These are phyloP conservation scores for Drosophila maculinotata DNA, from an alignment of 2,888 invertebrate species.

Conservation along the genomic window DNA sequence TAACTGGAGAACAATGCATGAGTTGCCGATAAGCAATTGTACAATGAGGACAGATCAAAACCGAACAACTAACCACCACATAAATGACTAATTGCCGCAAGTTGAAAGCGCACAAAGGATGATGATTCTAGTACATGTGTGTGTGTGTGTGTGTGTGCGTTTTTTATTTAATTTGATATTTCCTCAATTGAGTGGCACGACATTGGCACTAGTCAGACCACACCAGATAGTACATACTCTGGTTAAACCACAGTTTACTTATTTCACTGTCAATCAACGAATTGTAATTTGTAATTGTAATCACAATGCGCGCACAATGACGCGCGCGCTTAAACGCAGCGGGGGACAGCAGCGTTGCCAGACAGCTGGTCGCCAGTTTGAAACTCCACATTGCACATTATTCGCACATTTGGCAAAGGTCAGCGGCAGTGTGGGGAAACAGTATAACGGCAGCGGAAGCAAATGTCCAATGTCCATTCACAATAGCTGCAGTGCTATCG, in stretches of 20 bases:
- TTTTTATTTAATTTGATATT: constrained; percentile 83
- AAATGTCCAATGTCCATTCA: constrained; percentile 26
- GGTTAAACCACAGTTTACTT: constrained; percentile 4
- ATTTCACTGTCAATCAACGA: constrained; percentile 50
- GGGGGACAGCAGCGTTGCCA: constrained; percentile 31
- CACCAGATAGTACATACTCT: constrained; percentile 11
- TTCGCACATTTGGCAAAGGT: constrained; percentile 52
- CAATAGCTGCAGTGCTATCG: constrained; percentile 54
- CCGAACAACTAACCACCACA: constrained; percentile 31
- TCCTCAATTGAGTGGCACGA: constrained; percentile 82
- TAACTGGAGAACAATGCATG: constrained; percentile 25
- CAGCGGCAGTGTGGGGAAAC: constrained; percentile 37
- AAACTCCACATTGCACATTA: constrained; percentile 22
- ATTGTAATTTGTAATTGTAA: constrained; percentile 48
- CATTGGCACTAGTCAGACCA: constrained; percentile 48
- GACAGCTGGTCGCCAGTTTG: constrained; percentile 53
- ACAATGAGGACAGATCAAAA: constrained; percentile 2
- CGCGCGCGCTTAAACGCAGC: not conserved
- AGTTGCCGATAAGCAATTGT: constrained; percentile 33
- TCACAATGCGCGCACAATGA: constrained; percentile 34
- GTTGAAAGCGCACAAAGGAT: constrained; percentile 44
- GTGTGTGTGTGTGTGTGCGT: constrained; percentile 10
- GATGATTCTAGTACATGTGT: constrained; percentile 39
- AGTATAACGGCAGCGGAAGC: constrained; percentile 29
- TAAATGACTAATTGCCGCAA: constrained; percentile 64